Evolutionary conservation across 2,113 vertebrate genomes (phyloP).

Genomic region (Neogale vison): DNA sequence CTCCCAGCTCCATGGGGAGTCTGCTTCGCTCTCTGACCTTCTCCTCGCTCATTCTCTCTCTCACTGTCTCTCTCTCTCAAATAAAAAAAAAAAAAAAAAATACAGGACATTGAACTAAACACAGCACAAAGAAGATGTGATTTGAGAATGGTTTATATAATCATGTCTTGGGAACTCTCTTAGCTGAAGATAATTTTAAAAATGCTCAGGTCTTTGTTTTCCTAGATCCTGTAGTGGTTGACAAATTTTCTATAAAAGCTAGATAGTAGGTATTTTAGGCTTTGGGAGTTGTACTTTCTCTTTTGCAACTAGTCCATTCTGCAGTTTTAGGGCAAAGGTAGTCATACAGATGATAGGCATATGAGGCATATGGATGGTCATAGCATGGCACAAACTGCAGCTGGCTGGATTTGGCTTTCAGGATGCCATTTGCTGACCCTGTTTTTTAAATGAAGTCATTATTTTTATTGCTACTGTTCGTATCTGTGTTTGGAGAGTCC

Average conservation of each 20-base stretch:
- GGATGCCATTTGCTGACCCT: background rate
- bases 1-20: too few relatives aligned
- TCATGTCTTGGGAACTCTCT: background rate
- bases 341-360: background rate
- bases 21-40: too few relatives aligned
- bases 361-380: background rate
- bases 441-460: background rate
- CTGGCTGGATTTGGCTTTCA: background rate
- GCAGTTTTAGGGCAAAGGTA: background rate
- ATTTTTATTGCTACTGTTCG: background rate
- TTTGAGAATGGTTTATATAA: background rate
- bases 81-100: too few relatives aligned
- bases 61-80: too few relatives aligned
- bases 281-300: background rate
- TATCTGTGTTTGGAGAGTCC: slow-evolving; percentile 32
- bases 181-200: background rate
- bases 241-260: background rate
- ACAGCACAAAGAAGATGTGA: background rate
- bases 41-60: too few relatives aligned
- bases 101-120: background rate
- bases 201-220: background rate
- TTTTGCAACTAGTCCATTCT: background rate
- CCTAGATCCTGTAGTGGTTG: background rate
- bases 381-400: background rate
- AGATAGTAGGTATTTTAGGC: background rate